Evolutionary conservation across 2,888 invertebrate species (phyloP).

Genomic region (Caenorhabditis doughertyi): DNA sequence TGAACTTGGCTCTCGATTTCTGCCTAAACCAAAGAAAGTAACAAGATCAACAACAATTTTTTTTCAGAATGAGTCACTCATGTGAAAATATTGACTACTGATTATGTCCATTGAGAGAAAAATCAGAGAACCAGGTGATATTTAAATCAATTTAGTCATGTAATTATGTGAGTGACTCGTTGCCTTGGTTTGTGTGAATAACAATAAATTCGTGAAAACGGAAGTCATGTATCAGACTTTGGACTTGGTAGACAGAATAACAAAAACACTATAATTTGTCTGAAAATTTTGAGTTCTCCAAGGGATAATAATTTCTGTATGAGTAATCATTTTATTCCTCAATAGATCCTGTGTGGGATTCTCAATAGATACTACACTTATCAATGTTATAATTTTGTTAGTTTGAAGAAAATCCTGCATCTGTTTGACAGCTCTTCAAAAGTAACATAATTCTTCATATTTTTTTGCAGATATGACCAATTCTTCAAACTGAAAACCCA

Average conservation of each 20-base stretch:
- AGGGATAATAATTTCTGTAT: background rate
- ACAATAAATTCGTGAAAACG: background rate
- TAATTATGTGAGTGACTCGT: too few species aligned
- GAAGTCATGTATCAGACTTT: background rate
- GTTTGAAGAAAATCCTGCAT: too few species aligned
- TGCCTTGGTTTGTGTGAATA: conserved; percentile 20
- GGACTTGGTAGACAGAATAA: conserved; percentile 1
- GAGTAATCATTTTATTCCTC: too few species aligned
- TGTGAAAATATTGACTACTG: background rate
- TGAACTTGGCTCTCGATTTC: conserved; percentile 27
- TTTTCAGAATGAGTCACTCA: conserved; percentile 27
- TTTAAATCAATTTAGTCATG: conserved; percentile 18
- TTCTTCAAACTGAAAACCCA: background rate
- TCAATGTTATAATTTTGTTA: too few species aligned
- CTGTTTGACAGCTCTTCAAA: too few species aligned
- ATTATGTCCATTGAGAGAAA: conserved; percentile 13
- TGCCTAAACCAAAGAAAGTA: background rate
- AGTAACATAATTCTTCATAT: too few species aligned
- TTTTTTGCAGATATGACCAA: too few species aligned
- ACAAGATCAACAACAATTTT: conserved; percentile 42
- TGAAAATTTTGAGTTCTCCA: background rate
- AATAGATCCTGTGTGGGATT: too few species aligned
- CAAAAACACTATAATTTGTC: conserved; percentile 6
- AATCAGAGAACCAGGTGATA: conserved; percentile 34
- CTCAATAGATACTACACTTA: too few species aligned